Evolutionary conservation across 2,797 vertebrate genomes (phyloP).

Genomic region (Malurus splendens): DNA sequence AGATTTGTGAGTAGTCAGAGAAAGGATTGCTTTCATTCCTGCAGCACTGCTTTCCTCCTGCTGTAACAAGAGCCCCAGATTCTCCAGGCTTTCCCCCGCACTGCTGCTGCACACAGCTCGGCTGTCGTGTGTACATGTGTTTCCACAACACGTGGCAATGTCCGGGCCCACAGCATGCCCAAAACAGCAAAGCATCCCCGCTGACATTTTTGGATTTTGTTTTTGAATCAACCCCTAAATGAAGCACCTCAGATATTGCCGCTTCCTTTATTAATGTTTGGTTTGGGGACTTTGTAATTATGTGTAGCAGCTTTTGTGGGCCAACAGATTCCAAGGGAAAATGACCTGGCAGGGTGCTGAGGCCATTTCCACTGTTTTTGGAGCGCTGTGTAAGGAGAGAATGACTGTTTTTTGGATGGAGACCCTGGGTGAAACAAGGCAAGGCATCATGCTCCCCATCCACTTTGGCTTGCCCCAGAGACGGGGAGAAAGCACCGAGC

Average conservation of each 20-base stretch:
- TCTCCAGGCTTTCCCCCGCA: not conserved
- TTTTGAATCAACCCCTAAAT: not conserved
- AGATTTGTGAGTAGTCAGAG: not conserved
- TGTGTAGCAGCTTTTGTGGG: not conserved
- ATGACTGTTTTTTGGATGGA: not conserved
- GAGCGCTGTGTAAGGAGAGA: not conserved
- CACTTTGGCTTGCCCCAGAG: not conserved
- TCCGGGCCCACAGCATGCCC: not conserved
- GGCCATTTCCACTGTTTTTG: not conserved
- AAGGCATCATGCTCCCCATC: not conserved
- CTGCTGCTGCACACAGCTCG: not conserved
- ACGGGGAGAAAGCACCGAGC: not conserved
- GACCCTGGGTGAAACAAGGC: not conserved
- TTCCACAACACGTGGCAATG: not conserved
- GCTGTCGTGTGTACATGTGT: not conserved
- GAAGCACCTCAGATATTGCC: not conserved
- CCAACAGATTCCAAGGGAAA: not conserved
- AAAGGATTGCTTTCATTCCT: not conserved
- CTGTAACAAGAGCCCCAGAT: not conserved
- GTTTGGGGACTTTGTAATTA: not conserved
- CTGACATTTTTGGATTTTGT: not conserved
- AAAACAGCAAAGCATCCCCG: not conserved
- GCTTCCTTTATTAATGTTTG: constrained; percentile 12
- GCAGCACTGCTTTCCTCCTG: not conserved
- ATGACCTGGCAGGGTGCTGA: not conserved